A percentile compares a stretch with the other conserved stretches of the same genome.
These are phyloP conservation scores for Zapornia atra DNA, from an alignment of 2,113 vertebrate species.

Conservation along the genomic window DNA sequence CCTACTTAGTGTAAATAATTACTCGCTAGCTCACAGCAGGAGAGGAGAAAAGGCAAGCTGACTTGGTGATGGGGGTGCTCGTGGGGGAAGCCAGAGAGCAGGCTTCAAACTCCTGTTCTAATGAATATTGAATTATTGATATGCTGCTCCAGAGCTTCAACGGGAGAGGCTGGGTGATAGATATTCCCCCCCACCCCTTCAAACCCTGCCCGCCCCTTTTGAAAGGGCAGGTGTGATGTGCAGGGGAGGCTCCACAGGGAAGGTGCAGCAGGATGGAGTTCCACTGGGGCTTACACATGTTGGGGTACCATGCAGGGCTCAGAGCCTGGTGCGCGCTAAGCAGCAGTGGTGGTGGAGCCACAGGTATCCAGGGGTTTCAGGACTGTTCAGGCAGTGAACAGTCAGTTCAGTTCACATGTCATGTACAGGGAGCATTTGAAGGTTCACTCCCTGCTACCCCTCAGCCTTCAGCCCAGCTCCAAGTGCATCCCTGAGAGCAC, in stretches of 20 bases:
- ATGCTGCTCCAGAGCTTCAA: background rate
- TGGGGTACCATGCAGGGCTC: background rate
- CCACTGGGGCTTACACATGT: accelerated
- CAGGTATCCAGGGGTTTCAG: background rate
- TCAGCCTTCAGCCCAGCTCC: background rate
- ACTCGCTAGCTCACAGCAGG: background rate
- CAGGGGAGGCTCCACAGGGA: background rate
- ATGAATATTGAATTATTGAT: constrained; percentile 49
- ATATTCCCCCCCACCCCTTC: background rate
- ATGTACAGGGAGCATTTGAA: background rate
- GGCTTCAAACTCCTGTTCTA: constrained; percentile 25
- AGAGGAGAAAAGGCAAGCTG: background rate
- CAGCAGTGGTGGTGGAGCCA: background rate
- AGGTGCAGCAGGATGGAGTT: accelerated
- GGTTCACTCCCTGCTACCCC: background rate
- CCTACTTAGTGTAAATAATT: constrained; percentile 30
- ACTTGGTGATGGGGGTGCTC: background rate
- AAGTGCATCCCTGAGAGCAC: background rate
- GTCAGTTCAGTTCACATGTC: background rate
- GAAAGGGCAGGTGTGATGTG: background rate
- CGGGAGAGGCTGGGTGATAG: background rate
- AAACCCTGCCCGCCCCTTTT: background rate
- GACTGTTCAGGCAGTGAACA: background rate
- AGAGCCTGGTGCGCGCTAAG: background rate
- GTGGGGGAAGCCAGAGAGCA: background rate